Base-by-base conservation (phyloP, 2,888 invertebrate genomes). In the Lithophane socia region DNA sequence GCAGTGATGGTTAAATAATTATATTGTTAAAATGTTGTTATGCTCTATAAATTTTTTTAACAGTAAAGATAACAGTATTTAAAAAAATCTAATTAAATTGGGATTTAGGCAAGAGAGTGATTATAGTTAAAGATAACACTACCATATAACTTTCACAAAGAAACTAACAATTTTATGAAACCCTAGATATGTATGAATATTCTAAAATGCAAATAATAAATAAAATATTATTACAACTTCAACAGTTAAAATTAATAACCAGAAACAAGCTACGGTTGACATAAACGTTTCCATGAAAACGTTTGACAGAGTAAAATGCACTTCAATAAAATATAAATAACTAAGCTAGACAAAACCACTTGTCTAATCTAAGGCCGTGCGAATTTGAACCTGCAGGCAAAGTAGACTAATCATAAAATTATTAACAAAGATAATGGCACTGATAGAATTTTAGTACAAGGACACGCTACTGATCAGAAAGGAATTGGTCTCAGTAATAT, bases 391-490 rank as follows among this genome's bases (percentile, higher is more conserved):
- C 82, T 81, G 82, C 65, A 52, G 68, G 71, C 64, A 74, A 79
- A 71, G 21, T 72, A 85, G 58, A 65, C 70, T 74, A 61, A 80
- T 85, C 61, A 83, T 64, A 83, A 74, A 86, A 73, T 80, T 77
- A 77, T 61, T 77, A 78, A 70, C 83, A 47, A 18, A 80, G 75
- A 83, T 85, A 83, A 80, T 77, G 69, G 18, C 29, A 56, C 73
- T 75, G 65, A 80, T 75, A 85, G 37, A 68, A 80, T 76, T 74
- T 77, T 75, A 80, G 83, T 49, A 83, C 83, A 85, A 86, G 86
- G 85, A 83, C 83, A 82, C 5, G 56, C 49, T 52, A 67, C 56
- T 47, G 61, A 67, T 56, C 75, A 67, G 80, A 84, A 84, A 80
- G 76, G 76, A 58, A 80, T 72, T 52, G 84, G 47, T 63, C 47